phyloP scores from a whole-genome alignment of 2,797 vertebrate species.

The Pipistrellus pipistrellus region DNA sequence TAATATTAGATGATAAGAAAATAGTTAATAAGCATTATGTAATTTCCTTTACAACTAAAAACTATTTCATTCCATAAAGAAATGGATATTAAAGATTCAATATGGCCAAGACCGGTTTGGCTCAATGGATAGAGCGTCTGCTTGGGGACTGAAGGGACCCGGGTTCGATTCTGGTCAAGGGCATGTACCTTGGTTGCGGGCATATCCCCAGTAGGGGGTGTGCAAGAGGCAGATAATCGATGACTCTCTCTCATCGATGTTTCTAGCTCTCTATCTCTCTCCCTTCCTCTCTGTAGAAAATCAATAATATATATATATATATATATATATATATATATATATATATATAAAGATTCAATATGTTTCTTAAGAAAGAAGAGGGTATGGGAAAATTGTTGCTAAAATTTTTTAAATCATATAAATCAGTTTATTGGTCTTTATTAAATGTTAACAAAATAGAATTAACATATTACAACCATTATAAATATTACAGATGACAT shows the following conservation, averaged over 20 bases:
- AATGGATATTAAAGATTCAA: constrained; percentile 13
- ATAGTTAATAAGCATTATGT: background rate
- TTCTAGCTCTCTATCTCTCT: no score
- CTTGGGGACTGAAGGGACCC: no score
- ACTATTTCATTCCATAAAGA: constrained; percentile 7
- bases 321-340: no score
- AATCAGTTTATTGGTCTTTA: constrained; percentile 1
- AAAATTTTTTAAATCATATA: background rate
- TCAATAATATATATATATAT: no score
- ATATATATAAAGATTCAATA: constrained; percentile 27
- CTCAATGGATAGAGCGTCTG: no score
- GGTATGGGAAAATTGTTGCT: background rate
- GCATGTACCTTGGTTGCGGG: no score
- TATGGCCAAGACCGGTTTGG: no score
- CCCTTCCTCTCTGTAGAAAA: no score
- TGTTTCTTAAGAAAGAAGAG: constrained; percentile 36
- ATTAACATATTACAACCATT: background rate
- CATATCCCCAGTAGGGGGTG: no score
- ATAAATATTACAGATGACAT: background rate
- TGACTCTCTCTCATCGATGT: no score
- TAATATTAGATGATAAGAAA: background rate
- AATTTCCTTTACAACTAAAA: constrained; percentile 67
- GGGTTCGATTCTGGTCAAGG: no score
- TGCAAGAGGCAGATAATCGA: no score
- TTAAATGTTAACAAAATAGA: constrained; percentile 46